These are phyloP conservation scores for Eristalis tenax DNA, from an alignment of 2,888 invertebrate species.

Conservation along the genomic window DNA sequence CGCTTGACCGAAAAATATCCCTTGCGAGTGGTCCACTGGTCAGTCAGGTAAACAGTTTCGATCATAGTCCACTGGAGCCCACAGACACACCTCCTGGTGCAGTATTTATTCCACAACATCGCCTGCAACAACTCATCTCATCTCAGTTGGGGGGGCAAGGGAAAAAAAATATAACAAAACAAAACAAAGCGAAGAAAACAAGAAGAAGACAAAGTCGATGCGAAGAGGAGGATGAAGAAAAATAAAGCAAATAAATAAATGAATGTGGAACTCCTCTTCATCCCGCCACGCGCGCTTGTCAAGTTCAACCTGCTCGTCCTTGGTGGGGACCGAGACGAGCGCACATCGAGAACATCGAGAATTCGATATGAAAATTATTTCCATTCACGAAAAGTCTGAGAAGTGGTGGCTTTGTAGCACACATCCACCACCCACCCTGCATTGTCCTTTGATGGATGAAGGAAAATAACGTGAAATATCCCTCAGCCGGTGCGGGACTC, in stretches of 20 bases:
- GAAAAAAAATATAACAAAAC: constrained; percentile 12
- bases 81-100: constrained; percentile 49
- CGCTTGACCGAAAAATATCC: background rate
- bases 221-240: too few relatives aligned
- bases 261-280: constrained; percentile 31
- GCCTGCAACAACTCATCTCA: constrained; percentile 51
- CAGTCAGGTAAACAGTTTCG: constrained; percentile 32
- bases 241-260: background rate
- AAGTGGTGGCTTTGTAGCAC: constrained; percentile 27
- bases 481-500: constrained; percentile 24
- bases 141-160: constrained; percentile 23
- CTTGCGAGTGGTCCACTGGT: too few relatives aligned
- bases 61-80: constrained; percentile 51
- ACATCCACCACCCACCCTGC: constrained; percentile 26
- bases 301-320: constrained; percentile 39
- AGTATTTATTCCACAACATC: constrained; percentile 65
- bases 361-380: constrained; percentile 69
- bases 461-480: constrained; percentile 64
- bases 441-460: constrained; percentile 71
- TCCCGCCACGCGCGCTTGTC: background rate
- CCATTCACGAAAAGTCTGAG: constrained; percentile 64
- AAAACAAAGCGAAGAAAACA: background rate
- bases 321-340: constrained; percentile 3
- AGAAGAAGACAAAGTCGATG: too few relatives aligned
- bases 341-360: constrained; percentile 52